Evolutionary conservation across 2,888 invertebrate species (phyloP).

Genomic region (Pediacus dermestoides): DNA sequence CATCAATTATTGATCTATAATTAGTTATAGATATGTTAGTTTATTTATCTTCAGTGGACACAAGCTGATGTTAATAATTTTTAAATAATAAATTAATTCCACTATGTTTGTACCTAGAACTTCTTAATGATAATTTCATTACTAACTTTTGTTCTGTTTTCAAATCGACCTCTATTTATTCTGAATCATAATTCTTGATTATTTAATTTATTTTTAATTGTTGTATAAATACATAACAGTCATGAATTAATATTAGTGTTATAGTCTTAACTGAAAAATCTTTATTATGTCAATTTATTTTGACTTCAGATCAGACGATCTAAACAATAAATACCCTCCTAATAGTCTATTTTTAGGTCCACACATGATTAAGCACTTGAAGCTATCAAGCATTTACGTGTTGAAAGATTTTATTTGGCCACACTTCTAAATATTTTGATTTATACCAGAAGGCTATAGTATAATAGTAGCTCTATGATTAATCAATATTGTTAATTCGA

Average conservation of each 20-base stretch:
- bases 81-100: constrained; percentile 1
- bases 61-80: constrained; percentile 1
- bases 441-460: constrained; percentile 33
- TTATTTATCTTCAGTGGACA: neutral
- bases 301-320: constrained; percentile 21
- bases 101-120: too few relatives aligned
- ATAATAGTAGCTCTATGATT: too few relatives aligned
- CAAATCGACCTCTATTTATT: constrained; percentile 17
- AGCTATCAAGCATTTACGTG: constrained; percentile 39
- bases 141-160: constrained; percentile 22
- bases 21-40: neutral
- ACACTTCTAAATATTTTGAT: constrained; percentile 45
- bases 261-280: too few relatives aligned
- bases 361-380: constrained; percentile 38
- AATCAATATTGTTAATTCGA: too few relatives aligned
- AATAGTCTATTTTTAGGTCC: constrained; percentile 27
- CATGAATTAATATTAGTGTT: too few relatives aligned
- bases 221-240: too few relatives aligned
- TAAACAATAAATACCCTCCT: constrained; percentile 28
- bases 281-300: constrained; percentile 15
- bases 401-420: constrained; percentile 40
- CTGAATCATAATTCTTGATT: too few relatives aligned
- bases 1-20: too few relatives aligned
- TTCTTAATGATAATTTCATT: too few relatives aligned
- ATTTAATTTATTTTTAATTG: too few relatives aligned